phyloP scores from a whole-genome alignment of 2,113 vertebrate species.

The Falcunculus frontatus region DNA sequence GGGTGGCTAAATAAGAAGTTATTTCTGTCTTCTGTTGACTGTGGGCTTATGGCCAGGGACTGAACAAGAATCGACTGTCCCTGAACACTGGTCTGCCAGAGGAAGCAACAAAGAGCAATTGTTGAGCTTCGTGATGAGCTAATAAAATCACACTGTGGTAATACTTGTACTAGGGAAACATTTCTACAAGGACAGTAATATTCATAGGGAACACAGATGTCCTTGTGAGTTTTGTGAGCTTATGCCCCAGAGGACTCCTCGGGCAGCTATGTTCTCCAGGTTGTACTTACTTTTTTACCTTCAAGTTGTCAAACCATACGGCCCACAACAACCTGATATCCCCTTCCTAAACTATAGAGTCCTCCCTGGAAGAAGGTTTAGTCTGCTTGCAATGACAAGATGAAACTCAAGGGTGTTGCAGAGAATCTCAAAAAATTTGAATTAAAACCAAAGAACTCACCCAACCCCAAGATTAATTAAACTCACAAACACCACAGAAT shows the following conservation, averaged over 20 bases:
- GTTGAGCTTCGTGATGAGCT: background rate
- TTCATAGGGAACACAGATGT: background rate
- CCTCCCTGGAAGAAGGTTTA: background rate
- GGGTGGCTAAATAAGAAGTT: background rate
- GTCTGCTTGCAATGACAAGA: background rate
- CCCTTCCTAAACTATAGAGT: background rate
- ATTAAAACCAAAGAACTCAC: background rate
- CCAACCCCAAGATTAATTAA: background rate
- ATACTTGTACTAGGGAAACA: background rate
- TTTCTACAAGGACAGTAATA: background rate
- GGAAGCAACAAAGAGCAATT: constrained; percentile 12
- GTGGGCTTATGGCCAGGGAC: background rate
- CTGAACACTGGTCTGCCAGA: background rate
- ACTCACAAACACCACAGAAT: background rate
- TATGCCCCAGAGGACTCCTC: background rate
- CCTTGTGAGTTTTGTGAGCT: background rate
- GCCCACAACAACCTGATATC: background rate
- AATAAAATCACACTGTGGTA: background rate
- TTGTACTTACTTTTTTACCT: background rate
- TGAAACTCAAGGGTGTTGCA: background rate
- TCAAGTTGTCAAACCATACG: background rate
- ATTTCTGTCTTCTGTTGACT: background rate
- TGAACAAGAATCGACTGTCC: background rate
- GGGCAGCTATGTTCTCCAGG: background rate
- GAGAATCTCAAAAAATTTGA: background rate